Percentiles rank a stretch among this genome's conserved stretches.
Evolutionary conservation across 2,113 vertebrate species (phyloP).

Genomic region (Gulo gulo): DNA sequence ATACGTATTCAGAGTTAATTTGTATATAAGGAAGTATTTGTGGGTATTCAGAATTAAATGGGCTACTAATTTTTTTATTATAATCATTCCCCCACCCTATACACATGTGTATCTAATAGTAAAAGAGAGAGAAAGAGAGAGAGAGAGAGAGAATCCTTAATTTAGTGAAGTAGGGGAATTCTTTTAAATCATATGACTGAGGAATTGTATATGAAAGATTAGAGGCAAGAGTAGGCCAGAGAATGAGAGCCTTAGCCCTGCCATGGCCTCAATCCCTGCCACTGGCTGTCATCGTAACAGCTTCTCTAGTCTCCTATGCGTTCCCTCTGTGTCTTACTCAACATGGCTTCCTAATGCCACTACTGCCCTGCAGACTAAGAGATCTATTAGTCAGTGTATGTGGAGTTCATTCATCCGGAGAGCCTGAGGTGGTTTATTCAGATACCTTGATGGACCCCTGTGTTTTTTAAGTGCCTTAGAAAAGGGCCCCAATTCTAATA

Average conservation of each 20-base stretch:
- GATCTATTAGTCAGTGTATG: neutral
- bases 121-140: neutral
- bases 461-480: neutral
- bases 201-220: neutral
- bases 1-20: neutral
- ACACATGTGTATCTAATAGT: neutral
- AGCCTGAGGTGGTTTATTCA: neutral
- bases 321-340: neutral
- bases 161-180: neutral
- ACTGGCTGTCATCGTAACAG: rapidly evolving
- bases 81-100: neutral
- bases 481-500: neutral
- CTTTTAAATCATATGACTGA: neutral
- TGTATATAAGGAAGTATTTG: neutral
- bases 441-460: neutral
- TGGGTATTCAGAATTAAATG: neutral
- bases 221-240: too few relatives aligned
- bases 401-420: neutral
- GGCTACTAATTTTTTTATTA: neutral
- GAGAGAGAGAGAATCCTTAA: neutral
- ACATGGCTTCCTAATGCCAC: neutral
- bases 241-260: neutral
- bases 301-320: neutral
- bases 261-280: rapidly evolving
- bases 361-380: neutral